Evolutionary conservation across 2,888 invertebrate species (phyloP).

Genomic region (Dugesia japonica): DNA sequence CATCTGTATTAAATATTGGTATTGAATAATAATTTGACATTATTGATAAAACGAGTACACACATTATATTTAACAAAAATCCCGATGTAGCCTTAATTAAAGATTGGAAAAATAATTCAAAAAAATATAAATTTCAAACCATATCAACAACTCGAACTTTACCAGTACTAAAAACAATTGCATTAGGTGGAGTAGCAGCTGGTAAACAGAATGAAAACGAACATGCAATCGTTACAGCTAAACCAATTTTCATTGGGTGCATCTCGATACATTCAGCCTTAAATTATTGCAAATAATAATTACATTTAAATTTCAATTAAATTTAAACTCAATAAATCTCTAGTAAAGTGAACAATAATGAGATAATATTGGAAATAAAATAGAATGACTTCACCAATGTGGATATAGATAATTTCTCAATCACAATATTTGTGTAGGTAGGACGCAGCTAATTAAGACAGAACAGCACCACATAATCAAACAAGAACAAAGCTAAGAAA

Average conservation of each 20-base stretch:
- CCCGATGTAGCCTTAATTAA: background rate
- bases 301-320: too few relatives aligned
- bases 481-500: too few relatives aligned
- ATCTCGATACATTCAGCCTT: background rate
- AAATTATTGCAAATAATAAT: too few relatives aligned
- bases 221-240: background rate
- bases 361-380: too few relatives aligned
- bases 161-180: background rate
- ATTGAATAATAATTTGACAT: background rate
- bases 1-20: background rate
- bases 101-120: background rate
- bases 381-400: too few relatives aligned
- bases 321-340: too few relatives aligned
- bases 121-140: background rate
- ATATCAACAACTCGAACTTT: background rate
- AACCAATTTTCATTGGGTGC: background rate
- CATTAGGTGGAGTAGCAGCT: background rate
- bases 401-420: too few relatives aligned
- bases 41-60: background rate
- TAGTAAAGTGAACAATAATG: too few relatives aligned
- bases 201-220: slow-evolving; percentile 14
- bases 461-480: too few relatives aligned
- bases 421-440: too few relatives aligned
- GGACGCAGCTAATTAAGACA: too few relatives aligned
- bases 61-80: background rate